phyloP scores from a whole-genome alignment of 2,113 vertebrate genomes.

The Gasterosteus aculeatus region DNA sequence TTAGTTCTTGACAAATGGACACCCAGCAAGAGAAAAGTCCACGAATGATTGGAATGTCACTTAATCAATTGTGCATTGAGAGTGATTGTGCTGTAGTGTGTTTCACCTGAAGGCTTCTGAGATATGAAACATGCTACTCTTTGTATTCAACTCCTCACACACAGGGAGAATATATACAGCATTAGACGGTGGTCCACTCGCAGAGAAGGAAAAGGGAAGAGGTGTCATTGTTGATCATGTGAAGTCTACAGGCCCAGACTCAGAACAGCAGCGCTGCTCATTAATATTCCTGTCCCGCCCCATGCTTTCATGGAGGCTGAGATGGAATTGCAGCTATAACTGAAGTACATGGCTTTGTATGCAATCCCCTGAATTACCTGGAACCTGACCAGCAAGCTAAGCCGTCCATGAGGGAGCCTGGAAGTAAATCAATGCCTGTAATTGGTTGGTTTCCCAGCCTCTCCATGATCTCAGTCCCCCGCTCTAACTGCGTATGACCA shows the following conservation, averaged over 20 bases:
- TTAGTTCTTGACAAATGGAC: constrained; percentile 28
- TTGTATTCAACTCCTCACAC: constrained; percentile 38
- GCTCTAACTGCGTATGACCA: constrained; percentile 33
- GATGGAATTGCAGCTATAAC: constrained; percentile 77
- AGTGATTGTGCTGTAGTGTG: constrained; percentile 1
- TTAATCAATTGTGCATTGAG: constrained; percentile 26
- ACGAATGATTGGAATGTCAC: constrained; percentile 36
- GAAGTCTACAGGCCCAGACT: constrained; percentile 49
- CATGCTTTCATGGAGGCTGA: constrained; percentile 72
- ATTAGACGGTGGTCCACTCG: constrained; percentile 21
- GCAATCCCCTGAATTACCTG: constrained; percentile 78
- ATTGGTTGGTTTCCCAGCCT: constrained; percentile 65
- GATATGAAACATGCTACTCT: constrained; percentile 41
- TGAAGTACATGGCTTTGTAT: constrained; percentile 72
- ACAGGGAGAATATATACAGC: constrained; percentile 47
- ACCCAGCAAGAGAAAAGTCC: constrained; percentile 30
- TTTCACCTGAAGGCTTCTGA: constrained; percentile 38
- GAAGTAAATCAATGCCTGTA: constrained; percentile 73
- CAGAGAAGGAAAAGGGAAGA: constrained; percentile 25
- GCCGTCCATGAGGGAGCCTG: constrained; percentile 52
- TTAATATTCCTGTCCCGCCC: constrained; percentile 78
- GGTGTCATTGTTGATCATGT: constrained; percentile 58
- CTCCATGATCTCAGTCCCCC: background rate
- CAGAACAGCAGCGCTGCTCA: constrained; percentile 56
- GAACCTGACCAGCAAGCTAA: constrained; percentile 78